Percentiles rank a stretch among this genome's conserved stretches.
These are phyloP conservation scores for Tachina lurida DNA, from an alignment of 2,888 invertebrate genomes.

Conservation along the genomic window DNA sequence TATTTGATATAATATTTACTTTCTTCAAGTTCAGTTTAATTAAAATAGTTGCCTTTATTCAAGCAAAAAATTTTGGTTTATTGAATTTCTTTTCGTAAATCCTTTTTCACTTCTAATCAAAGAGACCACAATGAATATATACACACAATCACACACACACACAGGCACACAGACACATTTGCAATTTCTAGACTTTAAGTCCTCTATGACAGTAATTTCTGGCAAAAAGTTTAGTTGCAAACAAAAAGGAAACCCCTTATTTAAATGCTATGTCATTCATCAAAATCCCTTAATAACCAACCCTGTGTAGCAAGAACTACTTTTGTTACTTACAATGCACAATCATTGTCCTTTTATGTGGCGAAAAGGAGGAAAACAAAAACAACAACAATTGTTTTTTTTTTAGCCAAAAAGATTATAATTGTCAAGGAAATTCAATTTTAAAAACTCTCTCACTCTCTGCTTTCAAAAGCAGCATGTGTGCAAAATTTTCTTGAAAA, in stretches of 20 bases:
- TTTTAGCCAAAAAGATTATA: slow-evolving; percentile 44
- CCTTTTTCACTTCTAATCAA: neutral
- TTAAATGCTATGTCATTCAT: slow-evolving; percentile 63
- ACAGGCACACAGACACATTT: neutral
- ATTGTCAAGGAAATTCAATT: slow-evolving; percentile 61
- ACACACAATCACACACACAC: neutral
- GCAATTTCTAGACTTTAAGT: neutral
- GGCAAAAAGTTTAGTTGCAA: slow-evolving; percentile 4
- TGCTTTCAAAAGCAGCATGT: slow-evolving; percentile 58
- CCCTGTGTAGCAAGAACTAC: slow-evolving; percentile 54
- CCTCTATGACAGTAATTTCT: slow-evolving; percentile 39
- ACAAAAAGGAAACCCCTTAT: slow-evolving; percentile 38
- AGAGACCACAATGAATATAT: neutral
- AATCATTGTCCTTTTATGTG: slow-evolving; percentile 14
- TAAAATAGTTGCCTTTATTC: too few species aligned
- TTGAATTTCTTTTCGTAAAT: neutral
- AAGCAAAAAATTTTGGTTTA: neutral
- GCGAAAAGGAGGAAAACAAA: neutral
- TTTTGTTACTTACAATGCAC: slow-evolving; percentile 3
- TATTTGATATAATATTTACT: too few species aligned
- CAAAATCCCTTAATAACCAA: slow-evolving; percentile 65
- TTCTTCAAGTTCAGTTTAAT: too few species aligned
- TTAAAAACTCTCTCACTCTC: slow-evolving; percentile 20
- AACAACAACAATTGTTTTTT: neutral
- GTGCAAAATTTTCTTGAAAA: slow-evolving; percentile 57